Conservation (phyloP, 1,140 invertebrate species). For the Drosophila triauraria region DNA sequence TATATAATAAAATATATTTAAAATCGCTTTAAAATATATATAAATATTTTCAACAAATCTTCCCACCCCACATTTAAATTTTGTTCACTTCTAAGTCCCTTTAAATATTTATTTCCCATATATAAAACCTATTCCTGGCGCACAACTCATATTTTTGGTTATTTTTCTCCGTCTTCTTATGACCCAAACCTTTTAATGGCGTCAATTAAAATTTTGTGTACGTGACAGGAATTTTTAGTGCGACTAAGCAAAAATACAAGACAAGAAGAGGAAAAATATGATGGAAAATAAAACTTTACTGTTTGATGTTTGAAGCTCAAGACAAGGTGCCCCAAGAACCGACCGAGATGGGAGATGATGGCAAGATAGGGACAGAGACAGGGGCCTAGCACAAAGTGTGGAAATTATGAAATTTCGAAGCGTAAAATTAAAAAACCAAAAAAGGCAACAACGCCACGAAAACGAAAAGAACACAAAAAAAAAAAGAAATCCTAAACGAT, state of each 20-base stretch:
- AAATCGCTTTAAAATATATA: neutral
- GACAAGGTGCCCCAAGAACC: slow-evolving; percentile 42
- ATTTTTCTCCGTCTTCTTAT: slow-evolving; percentile 19
- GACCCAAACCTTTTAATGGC: slow-evolving; percentile 66
- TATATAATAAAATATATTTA: neutral
- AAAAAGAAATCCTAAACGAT: slow-evolving; percentile 37
- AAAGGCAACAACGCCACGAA: slow-evolving; percentile 17
- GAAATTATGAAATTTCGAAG: slow-evolving; percentile 76
- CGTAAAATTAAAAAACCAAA: slow-evolving; percentile 76
- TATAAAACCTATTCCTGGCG: slow-evolving; percentile 21
- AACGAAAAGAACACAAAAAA: slow-evolving; percentile 1
- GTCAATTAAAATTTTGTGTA: slow-evolving; percentile 82
- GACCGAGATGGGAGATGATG: slow-evolving; percentile 25
- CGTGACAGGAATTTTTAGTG: slow-evolving; percentile 76
- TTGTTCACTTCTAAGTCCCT: slow-evolving; percentile 8
- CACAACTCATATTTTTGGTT: slow-evolving; percentile 4
- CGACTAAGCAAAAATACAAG: slow-evolving; percentile 43
- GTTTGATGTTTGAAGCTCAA: slow-evolving; percentile 62
- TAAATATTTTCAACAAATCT: neutral
- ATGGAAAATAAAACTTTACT: slow-evolving; percentile 50
- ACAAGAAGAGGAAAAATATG: slow-evolving; percentile 16
- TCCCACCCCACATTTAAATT: slow-evolving; percentile 13
- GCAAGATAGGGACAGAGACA: slow-evolving; percentile 1
- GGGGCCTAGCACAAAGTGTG: slow-evolving; percentile 49
- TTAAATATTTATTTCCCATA: slow-evolving; percentile 6